A percentile compares a stretch with the other conserved stretches of the same genome.
These are phyloP conservation scores for Operophtera brumata DNA, from an alignment of 2,888 invertebrate species.

Conservation along the genomic window DNA sequence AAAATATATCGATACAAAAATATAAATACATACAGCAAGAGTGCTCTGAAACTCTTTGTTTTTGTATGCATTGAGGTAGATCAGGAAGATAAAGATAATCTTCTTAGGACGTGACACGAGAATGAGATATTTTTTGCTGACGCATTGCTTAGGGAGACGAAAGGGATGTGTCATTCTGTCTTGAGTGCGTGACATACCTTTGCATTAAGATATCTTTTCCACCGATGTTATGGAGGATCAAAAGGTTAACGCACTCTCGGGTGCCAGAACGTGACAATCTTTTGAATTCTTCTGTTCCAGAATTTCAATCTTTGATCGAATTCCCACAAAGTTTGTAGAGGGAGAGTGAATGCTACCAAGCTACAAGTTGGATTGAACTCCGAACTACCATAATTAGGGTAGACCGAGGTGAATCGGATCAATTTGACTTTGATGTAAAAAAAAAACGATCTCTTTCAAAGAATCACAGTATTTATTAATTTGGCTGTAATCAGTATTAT, in stretches of 20 bases:
- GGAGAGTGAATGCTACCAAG: no score
- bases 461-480: no score
- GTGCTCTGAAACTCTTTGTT: slow-evolving; percentile 52
- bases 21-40: slow-evolving; percentile 25
- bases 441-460: no score
- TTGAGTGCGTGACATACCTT: slow-evolving; percentile 39
- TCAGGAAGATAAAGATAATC: slow-evolving; percentile 60
- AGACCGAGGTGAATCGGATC: no score
- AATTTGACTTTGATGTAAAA: no score
- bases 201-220: slow-evolving; percentile 9
- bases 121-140: slow-evolving; percentile 64
- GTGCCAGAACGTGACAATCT: slow-evolving; percentile 2
- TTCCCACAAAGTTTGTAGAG: no score
- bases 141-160: slow-evolving; percentile 62
- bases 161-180: slow-evolving; percentile 40
- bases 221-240: slow-evolving; percentile 6
- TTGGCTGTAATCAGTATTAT: no score
- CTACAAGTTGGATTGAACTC: no score
- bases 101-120: slow-evolving; percentile 64
- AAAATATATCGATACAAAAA: not conserved
- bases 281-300: not conserved
- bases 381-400: no score
- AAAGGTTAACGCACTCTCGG: slow-evolving; percentile 8
- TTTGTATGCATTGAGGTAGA: slow-evolving; percentile 57
- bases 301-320: not conserved